Base-by-base conservation (phyloP, 2,888 invertebrate species). In the Neoascia interrupta region DNA sequence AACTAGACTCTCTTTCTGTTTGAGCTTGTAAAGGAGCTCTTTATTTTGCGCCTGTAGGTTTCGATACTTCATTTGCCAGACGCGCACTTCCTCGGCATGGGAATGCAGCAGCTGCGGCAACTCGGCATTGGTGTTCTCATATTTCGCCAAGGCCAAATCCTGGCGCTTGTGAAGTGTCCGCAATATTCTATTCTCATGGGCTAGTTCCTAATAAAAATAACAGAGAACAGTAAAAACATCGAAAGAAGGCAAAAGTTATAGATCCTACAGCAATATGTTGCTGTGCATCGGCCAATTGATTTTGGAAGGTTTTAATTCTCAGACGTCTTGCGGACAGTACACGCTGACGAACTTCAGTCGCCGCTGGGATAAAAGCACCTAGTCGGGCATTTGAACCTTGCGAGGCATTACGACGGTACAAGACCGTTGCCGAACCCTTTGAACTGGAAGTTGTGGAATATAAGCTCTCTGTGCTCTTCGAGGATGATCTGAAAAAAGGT, bases 151-250 rank as follows among this genome's bases (percentile, higher is more conserved):
- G 0, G 95, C 95, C 69, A 92, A 92, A 84, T 95, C 95, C 84
- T 95, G 95, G 51, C 95, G 91, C 85, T 94, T 95, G 87, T 95
- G 95, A 34, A 95, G 88, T 2, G 93, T 94, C 82, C 93, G 92
- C 23, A 96, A 86, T 34, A 94, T 90, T 82, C 93, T 92, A 85
- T 96, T 96, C 86, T 96, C 96, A 84, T 93, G 91, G 1, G 91
- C 89, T 37, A 93, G 85, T 86, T 93, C 93, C 92, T 92, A n/a
- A 80, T 34, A 89, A 87, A 49, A n/a, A n/a, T n/a, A n/a, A n/a
- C n/a, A n/a, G n/a, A n/a, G n/a, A n/a, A n/a, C n/a, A 10, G 4
- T 28, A 0, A n/a, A 0, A 2, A 2, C 0, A 3, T 15, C 16
- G 15, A 5, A 23, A n/a, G n/a, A 3, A 86, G n/a, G n/a, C n/a